These are phyloP conservation scores for Epicampocera succincta DNA, from an alignment of 2,888 invertebrate species.

Conservation along the genomic window DNA sequence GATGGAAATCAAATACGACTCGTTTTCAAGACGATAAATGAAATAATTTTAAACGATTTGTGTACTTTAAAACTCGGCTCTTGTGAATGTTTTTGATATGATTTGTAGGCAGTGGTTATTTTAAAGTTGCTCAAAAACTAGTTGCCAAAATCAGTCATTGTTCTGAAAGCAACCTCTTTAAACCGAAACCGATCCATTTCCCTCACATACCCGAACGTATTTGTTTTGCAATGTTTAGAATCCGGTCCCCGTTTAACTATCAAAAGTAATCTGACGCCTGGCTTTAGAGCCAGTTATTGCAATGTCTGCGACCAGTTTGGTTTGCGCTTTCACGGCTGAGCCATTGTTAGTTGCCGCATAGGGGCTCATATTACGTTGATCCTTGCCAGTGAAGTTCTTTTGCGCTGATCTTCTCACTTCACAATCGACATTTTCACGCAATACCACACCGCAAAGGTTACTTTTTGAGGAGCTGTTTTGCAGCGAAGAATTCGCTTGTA, in stretches of 20 bases:
- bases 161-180: no score
- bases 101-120: no score
- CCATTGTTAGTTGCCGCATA: constrained; percentile 70
- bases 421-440: constrained; percentile 80
- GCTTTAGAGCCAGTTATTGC: constrained; percentile 81
- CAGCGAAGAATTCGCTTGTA: constrained; percentile 73
- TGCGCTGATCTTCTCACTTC: constrained; percentile 78
- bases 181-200: no score
- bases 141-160: no score
- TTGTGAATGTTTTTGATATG: no score
- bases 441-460: constrained; percentile 77
- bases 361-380: constrained; percentile 80
- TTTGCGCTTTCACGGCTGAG: constrained; percentile 63
- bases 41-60: no score
- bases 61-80: no score
- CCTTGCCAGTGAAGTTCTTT: constrained; percentile 80
- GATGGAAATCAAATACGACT: no score
- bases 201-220: no score
- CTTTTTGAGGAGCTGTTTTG: constrained; percentile 81
- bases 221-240: no score
- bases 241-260: constrained; percentile 77
- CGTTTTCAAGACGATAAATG: no score
- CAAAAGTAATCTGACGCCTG: constrained; percentile 85
- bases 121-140: no score
- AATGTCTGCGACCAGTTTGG: constrained; percentile 49